Conservation (phyloP, 2,113 vertebrate genomes). For the Rhinolophus sinicus region DNA sequence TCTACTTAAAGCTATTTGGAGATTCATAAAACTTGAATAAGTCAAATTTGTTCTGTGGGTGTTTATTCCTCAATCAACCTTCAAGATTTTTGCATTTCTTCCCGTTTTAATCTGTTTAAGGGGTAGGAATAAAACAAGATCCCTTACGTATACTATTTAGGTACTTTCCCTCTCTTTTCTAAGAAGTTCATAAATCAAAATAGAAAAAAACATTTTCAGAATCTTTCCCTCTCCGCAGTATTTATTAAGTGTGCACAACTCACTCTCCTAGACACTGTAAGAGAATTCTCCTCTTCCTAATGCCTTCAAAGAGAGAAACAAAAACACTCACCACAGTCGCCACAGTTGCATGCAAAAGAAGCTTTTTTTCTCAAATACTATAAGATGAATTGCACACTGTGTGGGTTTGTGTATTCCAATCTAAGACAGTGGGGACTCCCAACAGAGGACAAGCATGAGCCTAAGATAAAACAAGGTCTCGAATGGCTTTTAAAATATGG, state of each 20-base stretch:
- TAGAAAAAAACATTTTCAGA: constrained; percentile 14
- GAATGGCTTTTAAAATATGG: neutral
- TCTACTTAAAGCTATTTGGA: constrained; percentile 80
- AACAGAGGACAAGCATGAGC: neutral
- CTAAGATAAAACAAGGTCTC: neutral
- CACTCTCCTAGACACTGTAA: neutral
- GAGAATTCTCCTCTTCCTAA: neutral
- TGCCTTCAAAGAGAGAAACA: neutral
- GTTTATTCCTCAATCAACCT: constrained; percentile 80
- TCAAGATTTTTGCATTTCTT: constrained; percentile 71
- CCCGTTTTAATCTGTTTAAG: constrained; percentile 64
- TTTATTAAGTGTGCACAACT: neutral
- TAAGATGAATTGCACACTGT: neutral
- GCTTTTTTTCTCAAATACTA: neutral
- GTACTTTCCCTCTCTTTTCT: constrained; percentile 18
- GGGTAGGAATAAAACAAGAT: constrained; percentile 43
- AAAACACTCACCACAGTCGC: neutral
- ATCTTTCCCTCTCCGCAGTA: neutral
- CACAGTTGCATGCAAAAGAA: neutral
- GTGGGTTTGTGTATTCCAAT: neutral
- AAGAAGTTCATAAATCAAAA: constrained; percentile 44
- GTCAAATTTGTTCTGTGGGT: constrained; percentile 77
- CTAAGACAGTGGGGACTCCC: neutral
- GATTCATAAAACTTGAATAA: constrained; percentile 80
- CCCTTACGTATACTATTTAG: neutral